phyloP scores from a whole-genome alignment of 2,888 invertebrate genomes.

The Cheiracanthium punctorium region DNA sequence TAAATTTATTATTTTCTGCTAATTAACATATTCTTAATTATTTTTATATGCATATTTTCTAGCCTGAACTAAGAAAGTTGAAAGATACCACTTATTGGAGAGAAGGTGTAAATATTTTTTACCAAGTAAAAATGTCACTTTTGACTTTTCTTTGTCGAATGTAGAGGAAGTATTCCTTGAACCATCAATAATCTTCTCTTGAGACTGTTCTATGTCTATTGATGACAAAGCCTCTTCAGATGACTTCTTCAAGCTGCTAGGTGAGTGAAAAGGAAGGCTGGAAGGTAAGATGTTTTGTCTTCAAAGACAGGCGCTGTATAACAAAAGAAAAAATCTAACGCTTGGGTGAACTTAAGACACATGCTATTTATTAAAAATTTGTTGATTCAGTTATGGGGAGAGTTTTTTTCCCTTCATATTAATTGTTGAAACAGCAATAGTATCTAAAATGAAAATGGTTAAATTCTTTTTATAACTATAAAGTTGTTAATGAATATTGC shows the following conservation, averaged over 20 bases:
- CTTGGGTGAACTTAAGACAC: slow-evolving; percentile 51
- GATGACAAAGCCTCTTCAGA: not conserved
- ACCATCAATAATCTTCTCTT: not conserved
- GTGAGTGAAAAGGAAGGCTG: slow-evolving; percentile 42
- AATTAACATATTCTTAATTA: too few relatives aligned
- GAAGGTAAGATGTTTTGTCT: slow-evolving; percentile 68
- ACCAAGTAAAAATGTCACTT: slow-evolving; percentile 60
- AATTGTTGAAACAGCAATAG: too few relatives aligned
- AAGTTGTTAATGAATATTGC: too few relatives aligned
- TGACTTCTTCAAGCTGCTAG: slow-evolving; percentile 21
- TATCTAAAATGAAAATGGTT: too few relatives aligned
- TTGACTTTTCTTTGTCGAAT: slow-evolving; percentile 24
- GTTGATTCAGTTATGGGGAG: not conserved
- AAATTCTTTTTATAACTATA: too few relatives aligned
- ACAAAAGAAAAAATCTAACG: slow-evolving; percentile 63
- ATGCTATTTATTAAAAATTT: slow-evolving; percentile 1
- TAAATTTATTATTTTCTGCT: too few relatives aligned
- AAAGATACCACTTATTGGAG: too few relatives aligned
- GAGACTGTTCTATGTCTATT: not conserved
- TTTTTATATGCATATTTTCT: too few relatives aligned
- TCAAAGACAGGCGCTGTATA: slow-evolving; percentile 66
- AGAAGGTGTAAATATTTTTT: slow-evolving; percentile 17
- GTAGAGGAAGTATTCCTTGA: not conserved
- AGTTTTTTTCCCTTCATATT: too few relatives aligned
- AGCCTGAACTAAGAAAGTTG: too few relatives aligned